A percentile compares a stretch with the other conserved stretches of the same genome.
Conservation (phyloP, 2,797 vertebrate species). For the Potorous gilbertii region DNA sequence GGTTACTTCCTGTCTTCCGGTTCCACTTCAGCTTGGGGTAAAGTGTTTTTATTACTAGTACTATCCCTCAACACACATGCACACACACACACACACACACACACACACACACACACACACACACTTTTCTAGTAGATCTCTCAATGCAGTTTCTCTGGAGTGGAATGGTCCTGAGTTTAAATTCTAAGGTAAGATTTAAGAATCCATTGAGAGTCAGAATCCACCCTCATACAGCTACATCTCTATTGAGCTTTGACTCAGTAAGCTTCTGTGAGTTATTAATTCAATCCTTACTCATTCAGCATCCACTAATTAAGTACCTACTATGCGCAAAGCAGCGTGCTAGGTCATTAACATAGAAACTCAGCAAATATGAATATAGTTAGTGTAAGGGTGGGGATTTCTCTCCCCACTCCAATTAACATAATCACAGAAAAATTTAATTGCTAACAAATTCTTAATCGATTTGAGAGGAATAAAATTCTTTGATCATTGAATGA, state of each 20-base stretch:
- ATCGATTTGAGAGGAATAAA: neutral
- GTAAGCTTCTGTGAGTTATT: neutral
- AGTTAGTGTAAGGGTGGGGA: neutral
- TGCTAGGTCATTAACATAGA: neutral
- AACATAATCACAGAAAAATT: neutral
- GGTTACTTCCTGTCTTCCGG: constrained; percentile 31
- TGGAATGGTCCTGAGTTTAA: neutral
- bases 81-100: too few species aligned
- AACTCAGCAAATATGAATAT: neutral
- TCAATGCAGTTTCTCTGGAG: neutral
- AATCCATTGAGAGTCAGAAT: neutral
- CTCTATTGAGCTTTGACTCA: neutral
- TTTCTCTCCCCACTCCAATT: neutral
- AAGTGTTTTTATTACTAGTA: neutral
- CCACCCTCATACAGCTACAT: neutral
- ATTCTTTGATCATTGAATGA: neutral
- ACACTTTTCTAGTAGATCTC: neutral
- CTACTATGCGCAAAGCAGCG: neutral
- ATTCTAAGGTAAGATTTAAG: constrained; percentile 10
- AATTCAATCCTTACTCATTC: neutral
- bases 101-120: too few species aligned
- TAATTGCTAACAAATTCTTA: neutral
- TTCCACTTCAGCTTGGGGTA: neutral
- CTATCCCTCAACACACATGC: neutral
- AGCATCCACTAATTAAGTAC: neutral